A percentile compares a stretch with the other conserved stretches of the same genome.
Evolutionary conservation across 2,888 invertebrate genomes (phyloP).

Genomic region (Lithophane semibrunnea): DNA sequence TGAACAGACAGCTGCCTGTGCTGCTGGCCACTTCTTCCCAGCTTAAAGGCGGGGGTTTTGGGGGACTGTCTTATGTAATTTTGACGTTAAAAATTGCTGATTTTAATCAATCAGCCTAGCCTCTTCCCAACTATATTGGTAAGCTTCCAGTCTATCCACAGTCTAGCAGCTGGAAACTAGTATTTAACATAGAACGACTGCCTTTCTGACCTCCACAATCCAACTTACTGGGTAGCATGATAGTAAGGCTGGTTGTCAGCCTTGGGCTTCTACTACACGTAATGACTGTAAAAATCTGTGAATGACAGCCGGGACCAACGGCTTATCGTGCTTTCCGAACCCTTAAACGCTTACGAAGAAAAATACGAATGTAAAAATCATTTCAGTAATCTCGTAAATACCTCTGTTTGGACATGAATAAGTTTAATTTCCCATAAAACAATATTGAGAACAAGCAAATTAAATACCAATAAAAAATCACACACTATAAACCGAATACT

Average conservation of each 20-base stretch:
- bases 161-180: neutral
- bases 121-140: neutral
- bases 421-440: neutral
- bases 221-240: neutral
- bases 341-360: neutral
- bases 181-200: neutral
- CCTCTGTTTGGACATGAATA: neutral
- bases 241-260: neutral
- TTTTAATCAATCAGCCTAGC: neutral
- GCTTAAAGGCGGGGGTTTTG: too few relatives aligned
- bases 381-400: neutral
- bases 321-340: neutral
- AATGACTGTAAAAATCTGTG: neutral
- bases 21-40: neutral
- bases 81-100: too few relatives aligned
- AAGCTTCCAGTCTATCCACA: neutral
- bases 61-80: too few relatives aligned
- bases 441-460: neutral
- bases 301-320: neutral
- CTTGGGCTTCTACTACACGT: neutral
- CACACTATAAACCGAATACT: neutral
- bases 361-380: neutral
- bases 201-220: neutral
- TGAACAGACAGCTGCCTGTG: too few relatives aligned
- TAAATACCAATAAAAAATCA: constrained; percentile 11